Evolutionary conservation across 2,113 vertebrate species (phyloP).

Genomic region (Delphinus delphis): DNA sequence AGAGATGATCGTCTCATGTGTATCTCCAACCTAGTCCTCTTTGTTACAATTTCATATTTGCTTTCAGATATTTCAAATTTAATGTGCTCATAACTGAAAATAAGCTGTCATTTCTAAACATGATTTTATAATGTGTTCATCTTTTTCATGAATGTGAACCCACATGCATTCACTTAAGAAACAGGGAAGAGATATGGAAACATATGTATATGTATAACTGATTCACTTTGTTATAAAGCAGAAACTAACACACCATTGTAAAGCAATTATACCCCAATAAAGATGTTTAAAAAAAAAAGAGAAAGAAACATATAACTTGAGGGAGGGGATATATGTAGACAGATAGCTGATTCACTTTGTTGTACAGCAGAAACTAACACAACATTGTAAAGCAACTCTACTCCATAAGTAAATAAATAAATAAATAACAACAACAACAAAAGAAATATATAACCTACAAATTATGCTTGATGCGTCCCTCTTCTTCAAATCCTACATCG

Average conservation of each 20-base stretch:
- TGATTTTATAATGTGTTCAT: not conserved
- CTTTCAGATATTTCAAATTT: not conserved
- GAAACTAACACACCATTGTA: no score
- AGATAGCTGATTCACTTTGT: no score
- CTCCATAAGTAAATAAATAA: no score
- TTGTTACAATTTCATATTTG: not conserved
- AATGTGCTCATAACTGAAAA: not conserved
- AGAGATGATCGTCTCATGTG: not conserved
- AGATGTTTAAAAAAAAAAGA: no score
- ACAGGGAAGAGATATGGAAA: no score
- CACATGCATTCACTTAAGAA: not conserved
- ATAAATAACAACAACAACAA: no score
- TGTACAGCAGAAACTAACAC: no score
- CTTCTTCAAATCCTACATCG: not conserved
- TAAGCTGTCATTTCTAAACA: not conserved
- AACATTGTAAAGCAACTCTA: no score
- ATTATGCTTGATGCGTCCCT: not conserved
- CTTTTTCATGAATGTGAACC: not conserved
- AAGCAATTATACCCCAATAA: no score
- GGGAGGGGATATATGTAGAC: no score
- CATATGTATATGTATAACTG: no score
- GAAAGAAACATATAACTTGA: not conserved
- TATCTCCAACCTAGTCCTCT: fast-evolving
- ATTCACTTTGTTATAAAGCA: no score
- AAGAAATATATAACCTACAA: not conserved